Base-by-base conservation (phyloP, 1,140 invertebrate genomes). In the Cardiocondyla obscurior region DNA sequence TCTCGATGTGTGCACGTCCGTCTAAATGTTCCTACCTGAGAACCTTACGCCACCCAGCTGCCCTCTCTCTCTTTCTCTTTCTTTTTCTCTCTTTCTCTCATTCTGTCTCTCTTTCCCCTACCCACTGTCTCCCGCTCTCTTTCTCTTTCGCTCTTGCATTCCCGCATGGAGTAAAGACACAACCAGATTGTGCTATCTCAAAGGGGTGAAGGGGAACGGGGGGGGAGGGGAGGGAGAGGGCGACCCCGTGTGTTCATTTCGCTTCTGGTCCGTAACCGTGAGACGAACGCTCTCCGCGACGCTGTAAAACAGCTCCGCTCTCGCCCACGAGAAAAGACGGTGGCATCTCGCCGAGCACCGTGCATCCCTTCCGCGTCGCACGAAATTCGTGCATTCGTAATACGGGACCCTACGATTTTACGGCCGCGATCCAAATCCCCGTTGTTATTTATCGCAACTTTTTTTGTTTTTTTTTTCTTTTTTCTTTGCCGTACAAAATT, bases 21-120 rank as follows among this genome's bases (percentile, higher is more conserved):
- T 89, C 85, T 89, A 89, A 89, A 89, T 89, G 88, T 89, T 87
- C 85, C 86, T 89, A 89, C 88, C 88, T 89, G 87, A 89, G 88
- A 89, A 87, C 74, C 83, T 87, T 89, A 87, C 70, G 85, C 83
- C 85, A 87, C 83, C 82, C 79, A 81, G 81, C 76, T 74, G 85
- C 79, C 83, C 81, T 81, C 77, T 53, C 57, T 49, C 30, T 16
- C 12, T 22, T 12, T 25, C 42, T 58, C 5, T 28, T 1, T 30
- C 46, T 10, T 22, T 46, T 7, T n/a, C 60, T 25, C 53, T n/a
- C 25, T 10, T 42, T n/a, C 16, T 12, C 8, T 6, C 69, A n/a
- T n/a, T n/a, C n/a, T n/a, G n/a, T 70, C 74, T 76, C 72, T 51
- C 51, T 22, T 3, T 10, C 6, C n/a, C 51, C 70, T 69, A 64